Percentiles rank a stretch among this genome's conserved stretches.
Evolutionary conservation across 1,140 invertebrate genomes (phyloP).

Genomic region (Solen grandis): DNA sequence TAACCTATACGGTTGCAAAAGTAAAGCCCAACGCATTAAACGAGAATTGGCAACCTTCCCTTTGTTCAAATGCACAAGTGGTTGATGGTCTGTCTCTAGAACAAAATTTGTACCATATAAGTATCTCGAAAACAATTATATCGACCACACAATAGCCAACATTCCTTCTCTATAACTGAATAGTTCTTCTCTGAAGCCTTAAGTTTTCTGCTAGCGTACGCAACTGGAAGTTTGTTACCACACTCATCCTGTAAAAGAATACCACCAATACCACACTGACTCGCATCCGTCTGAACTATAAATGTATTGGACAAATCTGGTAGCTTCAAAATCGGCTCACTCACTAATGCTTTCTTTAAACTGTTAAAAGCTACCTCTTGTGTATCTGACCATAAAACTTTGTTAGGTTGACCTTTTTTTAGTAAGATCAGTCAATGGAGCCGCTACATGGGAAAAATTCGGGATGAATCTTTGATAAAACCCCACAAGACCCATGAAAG

Average conservation of each 20-base stretch:
- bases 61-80: slow-evolving; percentile 14
- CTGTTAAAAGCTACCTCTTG: slow-evolving; percentile 44
- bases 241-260: slow-evolving; percentile 55
- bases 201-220: slow-evolving; percentile 64
- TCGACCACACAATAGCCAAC: slow-evolving; percentile 77
- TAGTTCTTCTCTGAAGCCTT: slow-evolving; percentile 5
- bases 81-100: slow-evolving; percentile 47
- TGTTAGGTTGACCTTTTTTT: slow-evolving; percentile 50
- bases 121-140: slow-evolving; percentile 79
- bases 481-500: slow-evolving; percentile 78
- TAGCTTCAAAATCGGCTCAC: slow-evolving; percentile 57
- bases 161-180: slow-evolving; percentile 77
- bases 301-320: slow-evolving; percentile 74
- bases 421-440: slow-evolving; percentile 68
- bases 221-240: slow-evolving; percentile 48
- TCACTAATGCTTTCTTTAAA: neutral
- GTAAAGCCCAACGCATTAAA: slow-evolving; percentile 1
- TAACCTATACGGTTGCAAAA: slow-evolving; percentile 18
- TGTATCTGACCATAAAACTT: slow-evolving; percentile 38
- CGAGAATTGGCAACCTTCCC: slow-evolving; percentile 6
- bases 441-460: slow-evolving; percentile 58
- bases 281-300: slow-evolving; percentile 39
- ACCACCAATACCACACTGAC: slow-evolving; percentile 51
- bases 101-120: slow-evolving; percentile 26
- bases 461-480: slow-evolving; percentile 67